Percentiles rank a stretch among this genome's conserved stretches.
These are phyloP conservation scores for Oligia fasciuncula DNA, from an alignment of 2,888 invertebrate species.

Conservation along the genomic window DNA sequence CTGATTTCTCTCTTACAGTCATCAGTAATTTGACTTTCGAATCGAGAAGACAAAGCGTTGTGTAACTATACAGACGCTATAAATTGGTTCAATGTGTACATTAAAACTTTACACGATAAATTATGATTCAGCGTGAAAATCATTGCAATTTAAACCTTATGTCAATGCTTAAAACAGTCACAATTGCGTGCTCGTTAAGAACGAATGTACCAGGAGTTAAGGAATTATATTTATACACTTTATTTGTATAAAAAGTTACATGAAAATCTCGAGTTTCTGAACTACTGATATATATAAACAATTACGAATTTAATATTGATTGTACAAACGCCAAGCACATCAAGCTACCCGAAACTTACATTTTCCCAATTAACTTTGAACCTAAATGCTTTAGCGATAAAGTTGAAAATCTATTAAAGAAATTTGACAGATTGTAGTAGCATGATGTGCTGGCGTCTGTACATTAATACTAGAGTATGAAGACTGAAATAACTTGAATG, in stretches of 20 bases:
- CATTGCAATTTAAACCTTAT: slow-evolving; percentile 4
- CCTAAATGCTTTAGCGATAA: too few species aligned
- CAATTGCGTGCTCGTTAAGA: not conserved
- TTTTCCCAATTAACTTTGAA: too few species aligned
- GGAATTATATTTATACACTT: not conserved
- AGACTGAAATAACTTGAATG: not conserved
- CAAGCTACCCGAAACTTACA: too few species aligned
- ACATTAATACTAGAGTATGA: not conserved
- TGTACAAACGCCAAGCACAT: too few species aligned
- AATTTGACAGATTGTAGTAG: too few species aligned
- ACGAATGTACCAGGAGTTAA: not conserved
- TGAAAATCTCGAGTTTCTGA: too few species aligned
- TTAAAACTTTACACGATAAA: not conserved
- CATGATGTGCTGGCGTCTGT: too few species aligned
- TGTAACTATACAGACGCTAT: too few species aligned
- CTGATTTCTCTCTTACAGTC: too few species aligned
- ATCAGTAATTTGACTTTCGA: too few species aligned
- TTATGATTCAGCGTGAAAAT: not conserved
- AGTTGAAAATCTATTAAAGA: too few species aligned
- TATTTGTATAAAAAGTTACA: not conserved
- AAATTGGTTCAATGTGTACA: not conserved
- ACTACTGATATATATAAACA: not conserved
- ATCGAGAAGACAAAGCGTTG: too few species aligned
- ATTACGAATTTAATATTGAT: not conserved
- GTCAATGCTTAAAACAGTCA: not conserved